These are phyloP conservation scores for Cirrhinus molitorella DNA, from an alignment of 2,797 vertebrate genomes.

Conservation along the genomic window DNA sequence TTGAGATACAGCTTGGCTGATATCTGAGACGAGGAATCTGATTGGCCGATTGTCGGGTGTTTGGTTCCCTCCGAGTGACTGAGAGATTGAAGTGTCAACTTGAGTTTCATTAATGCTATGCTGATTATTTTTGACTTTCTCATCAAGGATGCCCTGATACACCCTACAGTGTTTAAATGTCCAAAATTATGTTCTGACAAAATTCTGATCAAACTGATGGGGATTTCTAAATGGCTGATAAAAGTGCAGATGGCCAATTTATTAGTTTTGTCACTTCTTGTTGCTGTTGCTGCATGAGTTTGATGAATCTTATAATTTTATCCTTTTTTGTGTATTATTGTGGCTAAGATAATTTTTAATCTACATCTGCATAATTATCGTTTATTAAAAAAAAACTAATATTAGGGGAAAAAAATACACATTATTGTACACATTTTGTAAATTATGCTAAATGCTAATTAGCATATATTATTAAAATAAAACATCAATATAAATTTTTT, in stretches of 20 bases:
- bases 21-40: not conserved
- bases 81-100: not conserved
- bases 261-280: not conserved
- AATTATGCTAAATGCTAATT: too few species aligned
- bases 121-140: not conserved
- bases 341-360: not conserved
- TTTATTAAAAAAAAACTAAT: not conserved
- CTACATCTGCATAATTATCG: not conserved
- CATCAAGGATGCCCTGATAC: not conserved
- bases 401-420: not conserved
- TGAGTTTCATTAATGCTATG: not conserved
- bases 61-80: slow-evolving; percentile 1
- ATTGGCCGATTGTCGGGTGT: slow-evolving; percentile 5
- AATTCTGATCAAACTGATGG: too few species aligned
- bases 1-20: not conserved
- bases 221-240: not conserved
- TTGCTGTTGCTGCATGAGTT: not conserved
- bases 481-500: too few species aligned
- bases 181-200: too few species aligned
- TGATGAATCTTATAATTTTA: not conserved
- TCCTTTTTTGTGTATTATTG: not conserved
- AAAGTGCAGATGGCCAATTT: not conserved
- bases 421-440: too few species aligned
- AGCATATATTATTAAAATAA: not conserved
- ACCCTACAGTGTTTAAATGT: not conserved